Base-by-base conservation (phyloP, 2,797 vertebrate genomes). In the Micrastur ruficollis region DNA sequence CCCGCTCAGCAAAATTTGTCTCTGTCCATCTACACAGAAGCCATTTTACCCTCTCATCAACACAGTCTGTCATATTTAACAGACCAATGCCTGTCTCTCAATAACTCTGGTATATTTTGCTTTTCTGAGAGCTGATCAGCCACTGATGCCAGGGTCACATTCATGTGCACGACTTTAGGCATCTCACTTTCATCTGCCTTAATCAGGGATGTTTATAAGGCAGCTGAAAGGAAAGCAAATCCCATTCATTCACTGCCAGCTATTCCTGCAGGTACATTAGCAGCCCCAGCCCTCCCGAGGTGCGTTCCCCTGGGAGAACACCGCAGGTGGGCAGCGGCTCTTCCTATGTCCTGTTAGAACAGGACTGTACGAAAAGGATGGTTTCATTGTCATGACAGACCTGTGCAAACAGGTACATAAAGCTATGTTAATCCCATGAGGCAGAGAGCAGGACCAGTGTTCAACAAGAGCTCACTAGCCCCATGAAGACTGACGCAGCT, bases 221-320 rank as follows among this genome's bases (percentile, higher is more conserved):
- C 81, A n/a, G 42, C 71, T 38, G 72, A 95, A 61, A 92, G 63
- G 29, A 85, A 76, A 72, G 32, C n/a, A 90, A 96, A 88, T 88
- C 83, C 87, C 42, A 42, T 94, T 94, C 84, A 91, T 82, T 92
- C 63, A 71, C 67, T 65, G 75, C 68, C 89, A 97, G 91, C 56
- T 85, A 42, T 86, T 94, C 92, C 96, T 97, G 89, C 75, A 82
- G 79, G 96, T 94, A 79, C 38, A 26, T 49, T 72, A 91, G 92
- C 82, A 83, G 86, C 93, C 89, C 86, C 96, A 95, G 95, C 74
- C 83, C 74, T 94, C 59, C 85, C 31, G 74, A 73, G 72, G 38
- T 47, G n/a, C 2, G 16, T 29, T 70, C 52, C 89, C 96, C 68
- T 94, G 67, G 84, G 95, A 95, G 68, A 61, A 76, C 32, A 61